Conservation (phyloP, 2,113 vertebrate genomes). For the Malurus alboscapulatus region DNA sequence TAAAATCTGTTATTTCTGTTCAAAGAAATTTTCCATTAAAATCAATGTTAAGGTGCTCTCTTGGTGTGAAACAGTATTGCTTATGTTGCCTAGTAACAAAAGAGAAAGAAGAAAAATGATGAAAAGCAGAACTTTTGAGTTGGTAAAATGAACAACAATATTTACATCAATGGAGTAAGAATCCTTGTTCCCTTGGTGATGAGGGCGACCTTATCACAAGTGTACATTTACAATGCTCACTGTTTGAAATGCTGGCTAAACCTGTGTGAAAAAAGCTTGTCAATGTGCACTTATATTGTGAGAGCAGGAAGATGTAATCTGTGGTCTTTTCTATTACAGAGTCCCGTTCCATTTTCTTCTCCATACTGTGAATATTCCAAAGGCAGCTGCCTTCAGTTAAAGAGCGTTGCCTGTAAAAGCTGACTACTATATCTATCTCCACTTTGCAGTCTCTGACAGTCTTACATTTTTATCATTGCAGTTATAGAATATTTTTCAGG, state of each 20-base stretch:
- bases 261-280: neutral
- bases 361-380: conserved; percentile 3
- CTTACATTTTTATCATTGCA: neutral
- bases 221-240: neutral
- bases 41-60: conserved; percentile 27
- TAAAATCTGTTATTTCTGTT: conserved; percentile 34
- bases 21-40: conserved; percentile 39
- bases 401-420: neutral
- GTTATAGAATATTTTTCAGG: neutral
- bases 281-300: neutral
- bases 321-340: neutral
- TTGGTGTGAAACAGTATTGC: neutral
- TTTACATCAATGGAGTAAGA: conserved; percentile 17
- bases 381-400: neutral
- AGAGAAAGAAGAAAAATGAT: neutral
- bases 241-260: conserved; percentile 14
- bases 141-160: conserved; percentile 9
- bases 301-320: neutral
- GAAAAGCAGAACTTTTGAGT: neutral
- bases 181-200: neutral
- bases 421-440: neutral
- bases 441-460: neutral
- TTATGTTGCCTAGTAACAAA: conserved; percentile 63
- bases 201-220: neutral
- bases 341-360: neutral